A percentile compares a stretch with the other conserved stretches of the same genome.
These are phyloP conservation scores for Mesoclemmys tuberculata DNA, from an alignment of 2,113 vertebrate genomes.

Conservation along the genomic window DNA sequence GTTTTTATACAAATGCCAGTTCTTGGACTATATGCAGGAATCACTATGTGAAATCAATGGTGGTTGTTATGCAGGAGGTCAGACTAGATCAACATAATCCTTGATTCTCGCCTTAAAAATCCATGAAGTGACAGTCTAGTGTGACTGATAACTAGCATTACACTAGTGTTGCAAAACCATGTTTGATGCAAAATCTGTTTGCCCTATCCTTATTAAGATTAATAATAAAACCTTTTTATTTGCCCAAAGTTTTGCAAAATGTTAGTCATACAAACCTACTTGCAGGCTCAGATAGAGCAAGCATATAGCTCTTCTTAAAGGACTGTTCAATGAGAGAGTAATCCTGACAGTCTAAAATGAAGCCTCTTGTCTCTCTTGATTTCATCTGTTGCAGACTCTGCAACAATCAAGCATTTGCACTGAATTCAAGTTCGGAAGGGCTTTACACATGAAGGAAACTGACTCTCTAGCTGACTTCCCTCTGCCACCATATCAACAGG, in stretches of 20 bases:
- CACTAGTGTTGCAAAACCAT: not conserved
- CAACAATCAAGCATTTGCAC: not conserved
- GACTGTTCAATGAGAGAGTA: not conserved
- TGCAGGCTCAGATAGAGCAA: not conserved
- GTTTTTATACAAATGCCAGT: not conserved
- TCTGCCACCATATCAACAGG: constrained; percentile 47
- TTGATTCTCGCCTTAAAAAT: not conserved
- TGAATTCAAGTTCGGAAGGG: constrained; percentile 62
- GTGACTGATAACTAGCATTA: not conserved
- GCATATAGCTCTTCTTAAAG: not conserved
- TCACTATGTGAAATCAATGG: not conserved
- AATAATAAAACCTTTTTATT: not conserved
- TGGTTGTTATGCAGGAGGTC: not conserved
- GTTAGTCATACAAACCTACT: not conserved
- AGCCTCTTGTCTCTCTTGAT: constrained; percentile 8
- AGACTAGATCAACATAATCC: constrained; percentile 28
- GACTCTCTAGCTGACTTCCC: constrained; percentile 41
- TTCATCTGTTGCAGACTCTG: constrained; percentile 55
- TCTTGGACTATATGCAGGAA: not conserved
- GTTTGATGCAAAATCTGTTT: not conserved
- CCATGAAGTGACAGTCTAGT: not conserved
- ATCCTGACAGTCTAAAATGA: not conserved
- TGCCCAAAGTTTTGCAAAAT: not conserved
- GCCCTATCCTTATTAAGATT: not conserved
- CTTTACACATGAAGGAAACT: constrained; percentile 68